Evolutionary conservation across 2,888 invertebrate species (phyloP), one percentile per base, ranked within the genome.

Genomic region (Conops quadrifasciatus): DNA sequence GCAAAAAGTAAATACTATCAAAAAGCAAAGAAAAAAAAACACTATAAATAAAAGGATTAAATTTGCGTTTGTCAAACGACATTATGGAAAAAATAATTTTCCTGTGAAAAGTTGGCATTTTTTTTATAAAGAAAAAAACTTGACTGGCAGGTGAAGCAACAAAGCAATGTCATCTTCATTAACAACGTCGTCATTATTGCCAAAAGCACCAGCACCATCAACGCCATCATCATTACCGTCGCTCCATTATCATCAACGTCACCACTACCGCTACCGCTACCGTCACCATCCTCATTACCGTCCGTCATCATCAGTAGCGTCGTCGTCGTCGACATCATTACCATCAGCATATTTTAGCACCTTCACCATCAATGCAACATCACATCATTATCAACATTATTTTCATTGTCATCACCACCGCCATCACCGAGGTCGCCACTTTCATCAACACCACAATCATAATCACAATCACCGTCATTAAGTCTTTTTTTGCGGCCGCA

Each of bases 31-130:
- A 56, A 56, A 2, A n/a, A 56, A 24, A 21, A 56, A 56, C 15
- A 56, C 21, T 5, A 56, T 24, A 58, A 58, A 56, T 56, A 58
- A 58, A 58, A 58, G 58, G 28, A 58, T 58, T 58, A 28, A 58
- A 58, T 58, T 58, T 58, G 4, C 28, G 58, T 28, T 26, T 28
- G 26, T 28, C 28, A 58, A 19, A 58, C 15, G 15, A 24, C 11
- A 9, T 26, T 11, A 9, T 36, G 36, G 36, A 36, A 36, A 36
- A 36, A 36, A 36, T 36, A 36, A 36, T 7, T 15, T 58, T 58
- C 21, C 56, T 26, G 21, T 15, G 26, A 28, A 28, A 28, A 58
- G 5, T 24, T 13, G 11, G 13, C 28, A 28, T 36, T 36, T 36
- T 36, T 36, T 36, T 9, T 36, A 36, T 36, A 9, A 36, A 36